phyloP scores from a whole-genome alignment of 2,888 invertebrate species.

The Drosophila kanekoi region DNA sequence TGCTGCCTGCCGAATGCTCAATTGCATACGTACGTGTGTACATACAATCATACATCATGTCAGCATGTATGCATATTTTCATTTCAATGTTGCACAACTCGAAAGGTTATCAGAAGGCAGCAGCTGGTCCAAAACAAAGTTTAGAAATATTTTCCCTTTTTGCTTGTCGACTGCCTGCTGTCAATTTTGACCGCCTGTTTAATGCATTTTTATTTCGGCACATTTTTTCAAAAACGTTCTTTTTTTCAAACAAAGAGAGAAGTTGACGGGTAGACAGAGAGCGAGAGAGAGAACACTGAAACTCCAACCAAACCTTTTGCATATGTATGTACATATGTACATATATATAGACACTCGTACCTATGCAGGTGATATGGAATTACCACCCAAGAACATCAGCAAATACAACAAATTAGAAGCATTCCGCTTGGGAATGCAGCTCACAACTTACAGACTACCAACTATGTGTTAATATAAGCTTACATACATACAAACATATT shows the following conservation, averaged over 20 bases:
- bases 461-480: constrained; percentile 12
- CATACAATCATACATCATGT: background rate
- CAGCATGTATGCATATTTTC: constrained; percentile 14
- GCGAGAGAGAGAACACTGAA: background rate
- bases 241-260: background rate
- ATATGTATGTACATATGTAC: background rate
- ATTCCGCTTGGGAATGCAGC: constrained; percentile 48
- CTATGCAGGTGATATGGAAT: constrained; percentile 13
- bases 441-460: constrained; percentile 24
- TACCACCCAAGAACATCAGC: constrained; percentile 3
- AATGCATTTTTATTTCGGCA: constrained; percentile 67
- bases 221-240: constrained; percentile 53
- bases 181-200: constrained; percentile 65
- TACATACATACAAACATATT: background rate
- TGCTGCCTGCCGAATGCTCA: constrained; percentile 28
- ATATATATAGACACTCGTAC: background rate
- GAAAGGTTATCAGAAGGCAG: constrained; percentile 50
- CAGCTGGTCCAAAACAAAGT: constrained; percentile 37
- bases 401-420: constrained; percentile 39
- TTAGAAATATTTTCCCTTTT: constrained; percentile 11
- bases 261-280: background rate
- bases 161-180: constrained; percentile 35
- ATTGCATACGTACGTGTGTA: background rate
- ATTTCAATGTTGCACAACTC: constrained; percentile 62
- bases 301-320: background rate